These are phyloP conservation scores for Drosophila emarginata DNA, from an alignment of 2,888 invertebrate genomes.

Conservation along the genomic window DNA sequence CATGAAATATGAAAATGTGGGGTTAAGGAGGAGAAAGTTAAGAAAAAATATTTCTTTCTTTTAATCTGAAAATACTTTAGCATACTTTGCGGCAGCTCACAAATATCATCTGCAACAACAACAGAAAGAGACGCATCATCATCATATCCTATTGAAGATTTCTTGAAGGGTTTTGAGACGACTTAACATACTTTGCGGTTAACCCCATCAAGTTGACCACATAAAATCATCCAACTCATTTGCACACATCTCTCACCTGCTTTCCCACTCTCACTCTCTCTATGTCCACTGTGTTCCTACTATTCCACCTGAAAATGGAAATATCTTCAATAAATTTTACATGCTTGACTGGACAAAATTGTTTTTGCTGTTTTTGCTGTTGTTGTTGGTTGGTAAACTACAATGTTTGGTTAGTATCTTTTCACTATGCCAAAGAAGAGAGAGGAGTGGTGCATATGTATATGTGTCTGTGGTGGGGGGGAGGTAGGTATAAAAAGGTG, in stretches of 20 bases:
- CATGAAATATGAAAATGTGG: not conserved
- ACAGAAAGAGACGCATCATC: not conserved
- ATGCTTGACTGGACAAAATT: constrained; percentile 29
- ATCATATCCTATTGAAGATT: not conserved
- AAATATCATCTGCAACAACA: not conserved
- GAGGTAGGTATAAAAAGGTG: not conserved
- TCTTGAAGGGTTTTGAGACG: not conserved
- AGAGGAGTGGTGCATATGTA: not conserved
- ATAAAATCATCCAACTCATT: constrained; percentile 10
- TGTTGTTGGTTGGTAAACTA: constrained; percentile 27
- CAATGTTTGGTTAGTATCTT: constrained; percentile 39
- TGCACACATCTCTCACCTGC: constrained; percentile 21
- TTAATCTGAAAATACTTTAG: not conserved
- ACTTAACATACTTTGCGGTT: constrained; percentile 12
- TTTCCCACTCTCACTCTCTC: constrained; percentile 11
- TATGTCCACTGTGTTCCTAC: constrained; percentile 13
- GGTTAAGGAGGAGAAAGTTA: not conserved
- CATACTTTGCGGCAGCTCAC: constrained; percentile 3
- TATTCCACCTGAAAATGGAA: constrained; percentile 15
- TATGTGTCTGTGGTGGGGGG: not conserved
- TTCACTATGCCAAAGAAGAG: not conserved
- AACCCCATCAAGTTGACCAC: constrained; percentile 13
- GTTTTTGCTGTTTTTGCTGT: constrained; percentile 25
- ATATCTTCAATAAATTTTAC: constrained; percentile 19
- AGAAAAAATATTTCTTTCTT: not conserved